Conservation (phyloP, 2,113 vertebrate genomes). For the Caracal caracal region DNA sequence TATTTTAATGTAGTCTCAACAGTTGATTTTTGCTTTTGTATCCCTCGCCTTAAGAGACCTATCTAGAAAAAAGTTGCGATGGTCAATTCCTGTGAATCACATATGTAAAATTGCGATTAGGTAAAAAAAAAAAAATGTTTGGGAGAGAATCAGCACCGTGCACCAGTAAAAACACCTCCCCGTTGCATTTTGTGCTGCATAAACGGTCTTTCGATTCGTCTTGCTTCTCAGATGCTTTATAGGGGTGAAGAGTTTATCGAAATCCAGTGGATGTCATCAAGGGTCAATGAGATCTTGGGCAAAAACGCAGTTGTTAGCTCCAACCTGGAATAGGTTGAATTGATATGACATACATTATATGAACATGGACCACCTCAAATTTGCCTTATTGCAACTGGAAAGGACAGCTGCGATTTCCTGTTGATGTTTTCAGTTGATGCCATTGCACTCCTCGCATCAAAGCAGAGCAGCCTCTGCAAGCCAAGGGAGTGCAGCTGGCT, state of each 20-base stretch:
- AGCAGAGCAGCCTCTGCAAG: background rate
- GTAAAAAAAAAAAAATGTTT: background rate
- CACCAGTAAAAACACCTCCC: background rate
- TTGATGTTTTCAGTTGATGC: background rate
- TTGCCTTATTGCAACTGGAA: background rate
- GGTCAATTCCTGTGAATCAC: background rate
- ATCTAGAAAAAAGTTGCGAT: background rate
- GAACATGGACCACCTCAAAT: background rate
- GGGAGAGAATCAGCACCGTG: background rate
- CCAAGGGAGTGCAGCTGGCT: background rate
- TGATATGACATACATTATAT: background rate
- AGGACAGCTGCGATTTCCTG: background rate
- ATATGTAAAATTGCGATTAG: background rate
- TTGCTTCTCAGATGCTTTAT: background rate
- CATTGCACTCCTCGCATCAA: background rate
- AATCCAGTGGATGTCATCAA: background rate
- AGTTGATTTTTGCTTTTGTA: background rate
- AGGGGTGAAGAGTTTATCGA: background rate
- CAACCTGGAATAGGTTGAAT: background rate
- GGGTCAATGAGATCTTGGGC: background rate
- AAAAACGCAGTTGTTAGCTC: background rate
- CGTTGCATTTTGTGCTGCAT: background rate
- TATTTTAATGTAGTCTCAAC: background rate
- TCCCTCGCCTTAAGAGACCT: background rate
- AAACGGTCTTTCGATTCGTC: background rate